Base-by-base conservation (phyloP, 2,113 vertebrate genomes). In the Plecotus auritus region DNA sequence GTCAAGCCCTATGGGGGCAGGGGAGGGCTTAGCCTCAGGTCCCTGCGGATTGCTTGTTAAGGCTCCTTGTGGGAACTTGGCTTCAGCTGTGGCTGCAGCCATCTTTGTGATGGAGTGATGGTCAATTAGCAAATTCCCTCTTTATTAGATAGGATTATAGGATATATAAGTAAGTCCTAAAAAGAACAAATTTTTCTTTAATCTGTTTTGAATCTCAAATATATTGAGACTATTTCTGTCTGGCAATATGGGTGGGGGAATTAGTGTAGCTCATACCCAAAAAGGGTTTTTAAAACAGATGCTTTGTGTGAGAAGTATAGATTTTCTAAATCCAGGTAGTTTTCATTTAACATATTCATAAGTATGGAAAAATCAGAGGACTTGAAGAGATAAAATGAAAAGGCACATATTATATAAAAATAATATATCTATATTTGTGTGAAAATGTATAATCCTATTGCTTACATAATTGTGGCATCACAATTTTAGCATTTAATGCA, bases 401-500 rank as follows among this genome's bases (percentile, higher is more conserved):
- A 85, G 5, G 4, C n/a, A 61, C 10, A 76, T 54, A 59, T 6
- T 47, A 51, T 22, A 30, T 72, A 77, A 81, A 54, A 81, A 91
- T 64, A 61, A 51, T 73, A 2, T 7, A 30, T 47, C 26, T 35
- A 2, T 14, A 4, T 47, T 18, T 92, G 12, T 64, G 11, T 80
- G 6, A 54, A 76, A 91, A 51, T 59, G 40, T 47, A 47, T n/a
- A 81, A 91, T 70, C 0, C 13, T 35, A 74, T 83, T 93, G 22
- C 66, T 88, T 83, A 88, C 81, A 9, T 51, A 86, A 85, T 78
- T 45, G 32, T 32, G 22, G 0, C 13, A 70, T 59, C 88, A 61
- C 1, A 59, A 78, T 67, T 88, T 73, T 95, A 95, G 72, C 54
- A 92, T 78, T 82, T 78, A 90, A 88, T 90, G 22, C 35, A 88